A percentile compares a stretch with the other conserved stretches of the same genome.
phyloP scores from a whole-genome alignment of 2,113 vertebrate genomes.

The Phyllostomus discolor region DNA sequence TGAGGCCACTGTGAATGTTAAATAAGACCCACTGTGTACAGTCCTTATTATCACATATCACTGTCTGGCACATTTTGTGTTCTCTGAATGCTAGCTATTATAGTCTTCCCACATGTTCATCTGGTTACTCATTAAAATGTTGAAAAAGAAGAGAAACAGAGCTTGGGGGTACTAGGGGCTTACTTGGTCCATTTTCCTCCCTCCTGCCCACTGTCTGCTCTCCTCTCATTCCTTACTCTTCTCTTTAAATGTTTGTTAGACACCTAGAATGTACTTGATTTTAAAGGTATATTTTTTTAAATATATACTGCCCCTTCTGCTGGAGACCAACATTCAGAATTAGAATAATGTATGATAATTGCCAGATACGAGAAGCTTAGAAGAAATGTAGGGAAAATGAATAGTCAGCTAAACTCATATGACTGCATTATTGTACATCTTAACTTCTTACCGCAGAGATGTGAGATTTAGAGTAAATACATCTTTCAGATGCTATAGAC shows the following conservation, averaged over 20 bases:
- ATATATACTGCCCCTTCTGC: background rate
- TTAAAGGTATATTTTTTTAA: background rate
- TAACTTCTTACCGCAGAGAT: background rate
- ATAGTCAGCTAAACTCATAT: background rate
- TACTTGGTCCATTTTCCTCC: background rate
- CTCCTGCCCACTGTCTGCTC: background rate
- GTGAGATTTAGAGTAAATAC: background rate
- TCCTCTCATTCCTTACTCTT: background rate
- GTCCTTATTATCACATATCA: background rate
- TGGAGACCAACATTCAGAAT: background rate
- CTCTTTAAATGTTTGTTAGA: background rate
- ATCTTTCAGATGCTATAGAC: background rate
- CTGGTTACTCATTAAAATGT: background rate
- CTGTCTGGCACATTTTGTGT: background rate
- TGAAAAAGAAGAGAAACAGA: background rate
- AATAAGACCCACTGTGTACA: background rate
- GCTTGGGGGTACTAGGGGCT: background rate
- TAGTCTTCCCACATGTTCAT: background rate
- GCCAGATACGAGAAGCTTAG: background rate
- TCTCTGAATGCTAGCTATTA: background rate
- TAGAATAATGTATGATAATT: background rate
- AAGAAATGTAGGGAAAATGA: background rate
- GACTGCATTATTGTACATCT: background rate
- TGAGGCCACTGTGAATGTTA: background rate
- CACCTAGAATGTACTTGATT: background rate